phyloP scores from a whole-genome alignment of 1,140 invertebrate genomes.

The Solenopsis fugax region DNA sequence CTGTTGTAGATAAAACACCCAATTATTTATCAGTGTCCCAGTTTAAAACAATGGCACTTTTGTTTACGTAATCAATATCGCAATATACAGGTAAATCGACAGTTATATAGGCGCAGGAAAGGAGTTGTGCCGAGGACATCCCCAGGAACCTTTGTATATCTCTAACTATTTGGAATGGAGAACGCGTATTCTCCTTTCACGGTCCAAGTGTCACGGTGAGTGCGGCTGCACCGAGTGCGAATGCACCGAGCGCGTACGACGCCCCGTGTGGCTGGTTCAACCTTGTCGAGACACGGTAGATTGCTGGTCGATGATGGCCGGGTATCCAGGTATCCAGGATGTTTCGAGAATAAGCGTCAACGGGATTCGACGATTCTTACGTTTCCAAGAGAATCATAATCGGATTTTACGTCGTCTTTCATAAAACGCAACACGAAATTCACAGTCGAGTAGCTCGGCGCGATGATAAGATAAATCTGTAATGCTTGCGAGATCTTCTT shows the following conservation, averaged over 20 bases:
- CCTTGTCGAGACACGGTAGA: neutral
- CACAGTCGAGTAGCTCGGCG: neutral
- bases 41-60: neutral
- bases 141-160: slow-evolving; percentile 29
- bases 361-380: neutral
- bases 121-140: neutral
- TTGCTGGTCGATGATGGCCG: neutral
- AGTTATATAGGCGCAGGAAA: neutral
- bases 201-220: slow-evolving; percentile 40
- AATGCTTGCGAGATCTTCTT: neutral
- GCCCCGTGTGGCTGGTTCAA: neutral
- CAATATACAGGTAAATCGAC: slow-evolving; percentile 4
- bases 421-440: neutral
- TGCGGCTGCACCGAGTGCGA: slow-evolving; percentile 58
- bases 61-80: slow-evolving; percentile 6
- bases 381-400: neutral
- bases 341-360: neutral
- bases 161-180: slow-evolving; percentile 13
- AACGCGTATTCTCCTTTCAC: slow-evolving; percentile 33
- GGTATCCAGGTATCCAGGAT: slow-evolving; percentile 19
- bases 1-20: neutral
- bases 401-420: neutral
- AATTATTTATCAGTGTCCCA: neutral
- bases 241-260: slow-evolving; percentile 9
- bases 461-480: neutral